Base-by-base conservation (phyloP, 2,797 vertebrate species). In the Brotula barbata region DNA sequence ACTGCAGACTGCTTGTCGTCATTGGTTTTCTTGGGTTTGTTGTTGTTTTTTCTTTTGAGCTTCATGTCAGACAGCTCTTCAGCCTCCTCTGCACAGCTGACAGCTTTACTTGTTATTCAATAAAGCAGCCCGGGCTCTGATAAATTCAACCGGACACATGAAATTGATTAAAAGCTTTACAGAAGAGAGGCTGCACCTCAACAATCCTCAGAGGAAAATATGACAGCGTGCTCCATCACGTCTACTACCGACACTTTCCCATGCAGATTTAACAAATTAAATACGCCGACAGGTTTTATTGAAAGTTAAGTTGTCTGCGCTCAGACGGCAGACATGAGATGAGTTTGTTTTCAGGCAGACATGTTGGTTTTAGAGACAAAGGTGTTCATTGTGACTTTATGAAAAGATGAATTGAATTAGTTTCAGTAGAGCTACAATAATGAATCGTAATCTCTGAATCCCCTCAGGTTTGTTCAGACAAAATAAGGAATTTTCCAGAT, bases 131-230 rank as follows among this genome's bases (percentile, higher is more conserved):
- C 1, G 66, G 37, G 8, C 15, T 28, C 73, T 45, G 77, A 79
- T 63, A 9, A 58, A 84, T 74, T 33, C 42, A 52, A 46, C 23
- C 40, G 31, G 70, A 81, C 81, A 51, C 31, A 62, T 21, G 51
- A 14, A 71, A 71, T 0, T 62, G 81, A 89, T 81, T 79, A 75
- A 84, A 83, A 33, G 68, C 59, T 72, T 58, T 46, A 77, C 46
- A 78, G 46, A 17, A 20, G 46, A 37, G 20, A 43, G 20, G 14
- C 39, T 61, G 42, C n/a, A n/a, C n/a, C n/a, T n/a, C 22, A 22
- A 57, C 19, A 7, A 5, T 31, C 17, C 58, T 56, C 19, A 3
- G 3, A 57, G 25, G 28, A 15, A 34, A 44, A 14, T 41, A 1
- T 13, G n/a, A 71, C 55, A 34, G 11, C 0, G 6, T 11, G 21